A percentile compares a stretch with the other conserved stretches of the same genome.
Conservation (phyloP, 2,888 invertebrate genomes). For the Cryptocephalus moraei region DNA sequence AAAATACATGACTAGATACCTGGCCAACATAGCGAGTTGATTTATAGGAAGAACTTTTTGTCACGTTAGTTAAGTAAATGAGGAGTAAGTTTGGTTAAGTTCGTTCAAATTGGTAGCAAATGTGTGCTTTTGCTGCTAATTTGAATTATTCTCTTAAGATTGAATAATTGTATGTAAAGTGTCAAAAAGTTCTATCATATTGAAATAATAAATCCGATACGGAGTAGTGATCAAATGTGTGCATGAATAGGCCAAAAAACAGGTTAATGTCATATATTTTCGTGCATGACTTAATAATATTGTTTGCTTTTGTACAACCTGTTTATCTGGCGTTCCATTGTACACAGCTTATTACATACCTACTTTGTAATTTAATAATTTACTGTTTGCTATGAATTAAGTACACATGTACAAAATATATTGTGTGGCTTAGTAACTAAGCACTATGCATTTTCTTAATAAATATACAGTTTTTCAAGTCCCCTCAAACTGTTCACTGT, state of each 20-base stretch:
- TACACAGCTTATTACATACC: constrained; percentile 37
- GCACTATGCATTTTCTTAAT: no score
- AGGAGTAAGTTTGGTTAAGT: background rate
- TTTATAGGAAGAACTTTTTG: constrained; percentile 9
- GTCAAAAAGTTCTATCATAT: constrained; percentile 10
- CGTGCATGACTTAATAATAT: background rate
- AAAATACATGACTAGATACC: no score
- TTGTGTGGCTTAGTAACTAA: constrained; percentile 9
- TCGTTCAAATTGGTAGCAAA: constrained; percentile 9
- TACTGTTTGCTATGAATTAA: constrained; percentile 16
- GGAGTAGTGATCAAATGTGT: constrained; percentile 32
- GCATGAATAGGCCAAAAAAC: constrained; percentile 32
- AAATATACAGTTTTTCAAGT: no score
- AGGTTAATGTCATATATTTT: constrained; percentile 12
- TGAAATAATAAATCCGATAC: constrained; percentile 33
- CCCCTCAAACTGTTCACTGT: constrained; percentile 29
- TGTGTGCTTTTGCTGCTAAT: constrained; percentile 15
- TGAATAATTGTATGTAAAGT: background rate
- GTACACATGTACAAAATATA: constrained; percentile 35
- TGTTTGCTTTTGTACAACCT: constrained; percentile 5
- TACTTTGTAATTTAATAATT: constrained; percentile 28
- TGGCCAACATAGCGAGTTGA: constrained; percentile 9
- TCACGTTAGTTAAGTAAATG: constrained; percentile 8
- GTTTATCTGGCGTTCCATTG: constrained; percentile 28
- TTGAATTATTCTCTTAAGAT: no score